Conservation (phyloP, 1,140 invertebrate species). For the Euwallacea similis region DNA sequence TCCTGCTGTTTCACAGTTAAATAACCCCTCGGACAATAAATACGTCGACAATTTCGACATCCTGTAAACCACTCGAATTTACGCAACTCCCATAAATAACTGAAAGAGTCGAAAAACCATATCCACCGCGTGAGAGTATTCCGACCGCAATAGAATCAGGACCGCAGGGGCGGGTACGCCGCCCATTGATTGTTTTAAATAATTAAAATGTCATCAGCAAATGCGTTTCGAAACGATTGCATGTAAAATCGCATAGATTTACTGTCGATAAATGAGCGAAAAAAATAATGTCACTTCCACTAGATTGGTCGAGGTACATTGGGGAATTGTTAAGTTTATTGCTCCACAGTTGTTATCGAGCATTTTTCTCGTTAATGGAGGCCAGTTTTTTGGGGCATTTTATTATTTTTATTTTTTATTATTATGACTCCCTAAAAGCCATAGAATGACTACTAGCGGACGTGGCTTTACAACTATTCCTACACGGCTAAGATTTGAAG, state of each 20-base stretch:
- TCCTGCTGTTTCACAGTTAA: too few relatives aligned
- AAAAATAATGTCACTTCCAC: slow-evolving; percentile 14
- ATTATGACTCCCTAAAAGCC: too few relatives aligned
- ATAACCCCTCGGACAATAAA: too few relatives aligned
- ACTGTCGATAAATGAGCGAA: slow-evolving; percentile 17
- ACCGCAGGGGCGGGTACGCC: neutral
- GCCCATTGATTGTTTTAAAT: slow-evolving; percentile 33
- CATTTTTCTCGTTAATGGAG: too few relatives aligned
- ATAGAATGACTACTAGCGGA: too few relatives aligned
- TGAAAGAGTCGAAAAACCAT: slow-evolving; percentile 11
- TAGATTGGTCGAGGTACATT: slow-evolving; percentile 7
- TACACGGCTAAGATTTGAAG: too few relatives aligned
- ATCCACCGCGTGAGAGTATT: slow-evolving; percentile 12
- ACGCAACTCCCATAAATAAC: slow-evolving; percentile 10
- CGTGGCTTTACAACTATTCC: too few relatives aligned
- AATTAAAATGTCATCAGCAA: slow-evolving; percentile 35
- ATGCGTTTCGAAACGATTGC: slow-evolving; percentile 26
- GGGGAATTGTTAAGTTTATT: neutral
- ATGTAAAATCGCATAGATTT: slow-evolving; percentile 24
- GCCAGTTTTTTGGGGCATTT: too few relatives aligned
- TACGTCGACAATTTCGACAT: too few relatives aligned
- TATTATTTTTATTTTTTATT: too few relatives aligned
- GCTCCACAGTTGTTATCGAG: too few relatives aligned
- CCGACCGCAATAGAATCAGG: slow-evolving; percentile 20
- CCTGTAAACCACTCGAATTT: too few relatives aligned